These are phyloP conservation scores for Aricia artaxerxes DNA, from an alignment of 2,888 invertebrate species.

Conservation along the genomic window DNA sequence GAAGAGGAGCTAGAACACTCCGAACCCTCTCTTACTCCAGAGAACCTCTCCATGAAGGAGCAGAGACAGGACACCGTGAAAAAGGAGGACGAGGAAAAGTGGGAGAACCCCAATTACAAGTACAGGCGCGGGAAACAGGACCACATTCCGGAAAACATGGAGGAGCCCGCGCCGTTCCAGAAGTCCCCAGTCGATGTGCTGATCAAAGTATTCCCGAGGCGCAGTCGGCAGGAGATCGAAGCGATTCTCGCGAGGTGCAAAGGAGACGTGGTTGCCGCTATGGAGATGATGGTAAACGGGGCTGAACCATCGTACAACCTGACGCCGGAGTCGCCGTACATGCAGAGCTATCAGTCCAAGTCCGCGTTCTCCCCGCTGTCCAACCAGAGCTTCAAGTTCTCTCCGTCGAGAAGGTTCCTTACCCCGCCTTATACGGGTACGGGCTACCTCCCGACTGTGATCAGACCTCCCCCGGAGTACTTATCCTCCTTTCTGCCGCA, in stretches of 20 bases:
- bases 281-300: conserved; percentile 92
- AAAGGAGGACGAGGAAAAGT: conserved; percentile 74
- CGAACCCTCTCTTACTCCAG: conserved; percentile 84
- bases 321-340: conserved; percentile 69
- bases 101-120: conserved; percentile 68
- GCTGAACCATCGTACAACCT: conserved; percentile 64
- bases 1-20: conserved; percentile 78
- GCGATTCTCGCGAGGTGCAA: conserved; percentile 90
- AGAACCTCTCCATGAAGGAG: conserved; percentile 90
- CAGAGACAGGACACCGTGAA: conserved; percentile 75
- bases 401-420: conserved; percentile 87
- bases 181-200: conserved; percentile 93
- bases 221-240: conserved; percentile 92
- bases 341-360: conserved; percentile 78
- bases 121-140: conserved; percentile 64
- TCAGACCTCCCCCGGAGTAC: conserved; percentile 79
- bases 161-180: conserved; percentile 58
- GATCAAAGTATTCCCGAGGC: conserved; percentile 92
- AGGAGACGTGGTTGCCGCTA: conserved; percentile 95
- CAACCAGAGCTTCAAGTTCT: conserved; percentile 82
- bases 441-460: conserved; percentile 90
- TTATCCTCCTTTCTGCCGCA: conserved; percentile 72
- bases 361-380: conserved; percentile 90
- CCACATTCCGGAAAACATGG: conserved; percentile 49
- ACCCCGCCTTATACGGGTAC: conserved; percentile 92